These are phyloP conservation scores for Sitodiplosis mosellana DNA, from an alignment of 1,140 invertebrate genomes.

Conservation along the genomic window DNA sequence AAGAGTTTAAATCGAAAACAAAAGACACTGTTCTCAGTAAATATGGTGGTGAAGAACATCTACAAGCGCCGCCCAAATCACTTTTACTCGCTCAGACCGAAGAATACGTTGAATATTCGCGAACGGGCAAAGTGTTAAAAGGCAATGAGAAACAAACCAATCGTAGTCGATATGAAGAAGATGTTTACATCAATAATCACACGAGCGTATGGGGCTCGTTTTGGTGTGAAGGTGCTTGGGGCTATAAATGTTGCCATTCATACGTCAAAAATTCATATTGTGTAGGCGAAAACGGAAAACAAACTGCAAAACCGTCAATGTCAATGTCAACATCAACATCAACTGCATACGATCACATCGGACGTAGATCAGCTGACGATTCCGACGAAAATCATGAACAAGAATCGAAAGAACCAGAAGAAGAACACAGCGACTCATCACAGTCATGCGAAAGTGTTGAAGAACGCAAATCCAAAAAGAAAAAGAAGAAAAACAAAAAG, in stretches of 20 bases:
- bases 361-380: not conserved
- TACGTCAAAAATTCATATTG: slow-evolving; percentile 82
- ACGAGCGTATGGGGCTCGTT: slow-evolving; percentile 89
- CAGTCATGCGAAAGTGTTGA: slow-evolving; percentile 35
- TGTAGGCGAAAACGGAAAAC: slow-evolving; percentile 58
- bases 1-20: slow-evolving; percentile 60
- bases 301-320: slow-evolving; percentile 4
- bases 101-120: slow-evolving; percentile 88
- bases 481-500: slow-evolving; percentile 35
- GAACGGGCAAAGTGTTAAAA: slow-evolving; percentile 69
- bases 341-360: slow-evolving; percentile 9
- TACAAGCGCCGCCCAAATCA: slow-evolving; percentile 68
- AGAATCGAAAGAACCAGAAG: slow-evolving; percentile 26
- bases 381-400: slow-evolving; percentile 20
- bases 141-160: slow-evolving; percentile 76
- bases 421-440: slow-evolving; percentile 26
- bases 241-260: slow-evolving; percentile 90
- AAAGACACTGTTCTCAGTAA: slow-evolving; percentile 62
- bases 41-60: slow-evolving; percentile 85
- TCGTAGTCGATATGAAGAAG: slow-evolving; percentile 80
- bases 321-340: slow-evolving; percentile 7
- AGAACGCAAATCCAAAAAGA: slow-evolving; percentile 45
- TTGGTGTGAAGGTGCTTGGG: slow-evolving; percentile 86
- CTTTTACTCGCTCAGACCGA: slow-evolving; percentile 88
- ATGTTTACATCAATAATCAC: slow-evolving; percentile 83